Evolutionary conservation across 2,888 invertebrate genomes (phyloP).

Genomic region (Melanargia galathea): DNA sequence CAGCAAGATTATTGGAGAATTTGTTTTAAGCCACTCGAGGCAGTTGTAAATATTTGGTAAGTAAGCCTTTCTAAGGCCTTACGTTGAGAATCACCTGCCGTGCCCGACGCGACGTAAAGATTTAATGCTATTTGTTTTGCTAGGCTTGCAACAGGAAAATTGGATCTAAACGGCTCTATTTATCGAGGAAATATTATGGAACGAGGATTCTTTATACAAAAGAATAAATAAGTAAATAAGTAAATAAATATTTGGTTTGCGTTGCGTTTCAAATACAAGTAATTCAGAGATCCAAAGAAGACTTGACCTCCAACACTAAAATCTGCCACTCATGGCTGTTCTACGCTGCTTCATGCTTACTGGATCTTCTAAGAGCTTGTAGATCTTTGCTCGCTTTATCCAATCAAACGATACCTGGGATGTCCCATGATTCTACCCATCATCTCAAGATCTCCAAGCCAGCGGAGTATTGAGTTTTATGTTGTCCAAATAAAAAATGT

Average conservation of each 20-base stretch:
- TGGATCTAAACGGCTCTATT: constrained; percentile 37
- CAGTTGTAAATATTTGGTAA: constrained; percentile 78
- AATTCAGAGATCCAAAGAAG: no score
- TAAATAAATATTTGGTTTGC: neutral
- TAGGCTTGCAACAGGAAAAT: constrained; percentile 39
- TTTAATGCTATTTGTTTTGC: constrained; percentile 66
- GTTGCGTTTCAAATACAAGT: no score
- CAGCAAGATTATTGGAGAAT: constrained; percentile 79
- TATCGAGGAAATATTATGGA: constrained; percentile 31
- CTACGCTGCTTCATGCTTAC: no score
- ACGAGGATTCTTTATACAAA: constrained; percentile 12
- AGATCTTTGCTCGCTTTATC: no score
- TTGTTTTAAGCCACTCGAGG: constrained; percentile 80
- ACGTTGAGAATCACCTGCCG: constrained; percentile 63
- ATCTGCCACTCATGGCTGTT: no score
- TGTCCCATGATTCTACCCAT: no score
- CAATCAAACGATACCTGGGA: no score
- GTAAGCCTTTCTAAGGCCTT: constrained; percentile 68
- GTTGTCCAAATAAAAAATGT: no score
- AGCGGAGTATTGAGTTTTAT: no score
- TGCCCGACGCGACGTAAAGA: constrained; percentile 51
- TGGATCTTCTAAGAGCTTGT: no score
- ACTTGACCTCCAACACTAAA: no score
- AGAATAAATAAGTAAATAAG: neutral
- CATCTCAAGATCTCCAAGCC: no score